Conservation (phyloP, 2,113 vertebrate genomes). For the Euleptes europaea region DNA sequence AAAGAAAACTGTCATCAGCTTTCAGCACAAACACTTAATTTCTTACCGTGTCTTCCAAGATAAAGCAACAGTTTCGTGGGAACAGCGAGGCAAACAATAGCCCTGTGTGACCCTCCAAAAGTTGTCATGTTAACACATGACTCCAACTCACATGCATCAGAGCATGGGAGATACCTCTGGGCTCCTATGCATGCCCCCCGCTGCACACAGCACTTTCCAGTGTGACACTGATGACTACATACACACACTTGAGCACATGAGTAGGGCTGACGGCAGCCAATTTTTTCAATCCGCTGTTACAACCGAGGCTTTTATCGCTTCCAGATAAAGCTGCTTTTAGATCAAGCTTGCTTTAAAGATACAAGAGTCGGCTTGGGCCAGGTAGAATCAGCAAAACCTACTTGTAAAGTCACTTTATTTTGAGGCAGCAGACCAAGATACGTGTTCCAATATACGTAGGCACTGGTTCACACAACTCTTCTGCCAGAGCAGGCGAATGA, state of each 20-base stretch:
- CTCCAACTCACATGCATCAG: background rate
- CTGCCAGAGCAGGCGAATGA: too few relatives aligned
- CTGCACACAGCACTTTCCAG: background rate
- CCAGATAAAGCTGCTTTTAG: too few relatives aligned
- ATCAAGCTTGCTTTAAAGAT: too few relatives aligned
- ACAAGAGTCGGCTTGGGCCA: too few relatives aligned
- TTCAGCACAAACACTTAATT: background rate
- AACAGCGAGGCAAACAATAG: background rate
- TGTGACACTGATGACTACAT: too few relatives aligned
- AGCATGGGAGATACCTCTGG: background rate
- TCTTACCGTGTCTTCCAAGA: background rate
- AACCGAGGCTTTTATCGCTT: background rate
- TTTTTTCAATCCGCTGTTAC: background rate
- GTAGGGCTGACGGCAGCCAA: background rate
- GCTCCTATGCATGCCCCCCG: background rate
- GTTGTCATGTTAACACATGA: background rate
- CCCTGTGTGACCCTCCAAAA: background rate
- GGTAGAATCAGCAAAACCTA: too few relatives aligned
- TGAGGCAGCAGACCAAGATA: too few relatives aligned
- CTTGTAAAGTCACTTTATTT: too few relatives aligned
- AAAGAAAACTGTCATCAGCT: background rate
- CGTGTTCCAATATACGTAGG: too few relatives aligned
- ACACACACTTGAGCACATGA: too few relatives aligned
- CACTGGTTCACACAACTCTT: too few relatives aligned
- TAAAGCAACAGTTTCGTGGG: background rate